Evolutionary conservation across 2,113 vertebrate genomes (phyloP).

Genomic region (Mustela lutreola): DNA sequence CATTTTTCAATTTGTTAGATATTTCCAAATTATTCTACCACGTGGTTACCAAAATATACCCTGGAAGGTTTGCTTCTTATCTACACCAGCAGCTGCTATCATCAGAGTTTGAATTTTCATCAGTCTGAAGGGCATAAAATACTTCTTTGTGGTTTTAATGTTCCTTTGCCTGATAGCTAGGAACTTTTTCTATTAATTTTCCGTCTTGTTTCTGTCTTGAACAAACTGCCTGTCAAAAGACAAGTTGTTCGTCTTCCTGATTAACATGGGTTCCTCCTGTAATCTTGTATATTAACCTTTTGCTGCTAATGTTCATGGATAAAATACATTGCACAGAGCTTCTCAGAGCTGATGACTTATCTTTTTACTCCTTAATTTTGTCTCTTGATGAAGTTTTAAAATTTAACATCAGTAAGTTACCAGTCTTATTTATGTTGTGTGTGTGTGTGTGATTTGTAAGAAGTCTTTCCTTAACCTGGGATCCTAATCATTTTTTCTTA

Average conservation of each 20-base stretch:
- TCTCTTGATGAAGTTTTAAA: neutral
- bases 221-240: neutral
- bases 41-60: neutral
- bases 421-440: neutral
- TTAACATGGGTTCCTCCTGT: neutral
- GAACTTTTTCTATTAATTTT: neutral
- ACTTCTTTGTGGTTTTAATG: neutral
- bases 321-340: neutral
- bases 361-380: neutral
- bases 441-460: neutral
- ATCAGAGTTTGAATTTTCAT: neutral
- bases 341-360: neutral
- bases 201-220: neutral
- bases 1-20: neutral
- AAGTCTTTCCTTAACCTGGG: no score
- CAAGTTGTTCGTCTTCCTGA: neutral
- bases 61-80: neutral
- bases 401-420: neutral
- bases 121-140: neutral
- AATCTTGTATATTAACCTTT: neutral
- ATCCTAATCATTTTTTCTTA: neutral
- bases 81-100: neutral
- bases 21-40: slow-evolving; percentile 7
- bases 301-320: neutral
- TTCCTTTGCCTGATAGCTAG: neutral